Base-by-base conservation (phyloP, 2,888 invertebrate genomes). In the Dichetophora obliterata region DNA sequence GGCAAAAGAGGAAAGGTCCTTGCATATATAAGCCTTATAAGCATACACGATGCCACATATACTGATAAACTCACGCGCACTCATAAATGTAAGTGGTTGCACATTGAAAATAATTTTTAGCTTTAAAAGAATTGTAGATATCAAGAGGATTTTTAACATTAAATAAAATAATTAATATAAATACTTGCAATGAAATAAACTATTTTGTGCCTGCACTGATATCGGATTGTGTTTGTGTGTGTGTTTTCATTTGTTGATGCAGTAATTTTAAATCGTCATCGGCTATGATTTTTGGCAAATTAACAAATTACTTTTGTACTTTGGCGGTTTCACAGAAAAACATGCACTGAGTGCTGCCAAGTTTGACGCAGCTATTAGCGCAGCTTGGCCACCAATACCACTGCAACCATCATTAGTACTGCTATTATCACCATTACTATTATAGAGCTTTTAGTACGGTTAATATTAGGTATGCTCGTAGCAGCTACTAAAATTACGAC, bases 241-340 rank as follows among this genome's bases (percentile, higher is more conserved):
- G n/a, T n/a, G n/a, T n/a, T 9, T 27, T 59, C 8, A 27, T 66
- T n/a, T 37, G 27, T 68, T 9, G 16, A n/a, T 61, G 61, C 43
- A 52, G 71, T 57, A 61, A 61, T 61, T 61, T 43, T 71, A 72
- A 61, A 72, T 61, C 61, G 48, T 72, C 72, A 72, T 72, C 61
- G 72, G 16, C 37, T 37, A 14, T 61, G 72, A 72, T 61, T 61
- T 61, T 72, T 37, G 22, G 72, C 50, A 59, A 77, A 73, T 77
- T 77, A 69, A 50, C 54, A 77, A 77, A 77, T 77, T 59, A 68
- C 57, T 73, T 73, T 77, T 68, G 73, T 61, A 43, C 69, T 71
- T 77, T 66, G 59, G 68, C 5, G 76, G 54, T 48, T 65, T 71
- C 27, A 27, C 31, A 16, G 22, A 54, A 11, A 70, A 57, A 59